Percentiles rank a stretch among this genome's conserved stretches.
Conservation (phyloP, 2,113 vertebrate genomes). For the Plestiodon gilberti region DNA sequence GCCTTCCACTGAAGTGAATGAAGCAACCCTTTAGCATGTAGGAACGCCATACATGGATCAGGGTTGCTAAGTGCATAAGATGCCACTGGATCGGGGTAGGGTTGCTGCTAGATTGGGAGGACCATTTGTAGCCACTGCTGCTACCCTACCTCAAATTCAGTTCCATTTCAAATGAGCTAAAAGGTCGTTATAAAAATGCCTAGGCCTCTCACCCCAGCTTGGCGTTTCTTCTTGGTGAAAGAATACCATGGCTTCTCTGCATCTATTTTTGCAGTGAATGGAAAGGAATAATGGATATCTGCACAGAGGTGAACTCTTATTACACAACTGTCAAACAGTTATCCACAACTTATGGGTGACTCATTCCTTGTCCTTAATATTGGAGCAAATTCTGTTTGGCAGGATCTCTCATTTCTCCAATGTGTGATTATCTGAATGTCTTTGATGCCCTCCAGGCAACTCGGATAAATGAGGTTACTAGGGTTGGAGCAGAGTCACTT, state of each 20-base stretch:
- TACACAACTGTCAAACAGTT: conserved; percentile 2
- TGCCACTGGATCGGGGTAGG: background rate
- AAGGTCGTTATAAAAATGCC: background rate
- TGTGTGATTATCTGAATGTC: background rate
- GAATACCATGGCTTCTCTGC: background rate
- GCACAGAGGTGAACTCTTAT: background rate
- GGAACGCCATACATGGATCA: background rate
- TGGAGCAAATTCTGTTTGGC: conserved; percentile 1
- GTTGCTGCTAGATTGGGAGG: too few species aligned
- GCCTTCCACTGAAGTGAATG: background rate
- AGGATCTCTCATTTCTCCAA: background rate
- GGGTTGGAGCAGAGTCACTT: background rate
- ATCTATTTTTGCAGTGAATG: background rate
- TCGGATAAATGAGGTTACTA: conserved; percentile 8
- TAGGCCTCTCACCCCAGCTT: background rate
- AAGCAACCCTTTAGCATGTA: background rate
- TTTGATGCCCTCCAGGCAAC: background rate
- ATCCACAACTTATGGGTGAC: conserved; percentile 1
- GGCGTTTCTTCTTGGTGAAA: background rate
- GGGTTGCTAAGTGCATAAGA: background rate
- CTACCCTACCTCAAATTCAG: background rate
- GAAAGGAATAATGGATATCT: background rate
- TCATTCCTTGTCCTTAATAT: background rate
- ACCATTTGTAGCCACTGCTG: background rate
- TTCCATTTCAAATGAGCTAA: background rate